Evolutionary conservation across 1,140 invertebrate genomes (phyloP), one percentile per base, ranked within the genome.

Genomic region (Caenorhabditis inopinata): DNA sequence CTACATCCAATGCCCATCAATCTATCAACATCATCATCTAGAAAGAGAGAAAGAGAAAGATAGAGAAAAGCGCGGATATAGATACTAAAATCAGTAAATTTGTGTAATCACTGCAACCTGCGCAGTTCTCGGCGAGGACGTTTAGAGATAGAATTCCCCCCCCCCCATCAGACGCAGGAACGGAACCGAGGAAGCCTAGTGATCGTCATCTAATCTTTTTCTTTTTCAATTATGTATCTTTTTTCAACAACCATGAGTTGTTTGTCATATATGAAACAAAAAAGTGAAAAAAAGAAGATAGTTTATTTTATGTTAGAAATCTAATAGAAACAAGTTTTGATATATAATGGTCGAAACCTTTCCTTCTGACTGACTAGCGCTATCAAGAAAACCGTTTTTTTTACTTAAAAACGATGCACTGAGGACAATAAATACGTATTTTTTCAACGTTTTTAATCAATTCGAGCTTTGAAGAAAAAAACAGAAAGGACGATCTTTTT

Each of bases 41-140:
- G 58, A 68, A 38, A 38, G 58, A 21, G 6, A 38, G 32, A 68
- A 27, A 68, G 38, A 51, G 21, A 51, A 51, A 51, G 12, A 51
- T 7, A 51, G 48, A 51, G 27, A 38, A 68, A 38, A 27, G n/a
- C n/a, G n/a, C 27, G 58, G 58, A 68, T 42, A 32, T 29, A 68
- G 35, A 68, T 68, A 68, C 58, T 38, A 29, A 68, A 38, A 68
- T 68, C 58, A 68, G 58, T 68, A 29, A 68, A 38, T 68, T 68
- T 68, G 32, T 68, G 58, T 68, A 68, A 68, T 68, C 58, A 68
- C 5, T 62, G 27, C 53, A 68, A 68, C 58, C 58, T 68, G 58
- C 58, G 58, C 58, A 68, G 58, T 68, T 68, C 58, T 38, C 32
- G 58, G 12, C 11, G 51, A 9, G 9, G 32, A 21, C 5, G 32